Evolutionary conservation across 2,888 invertebrate species (phyloP), one percentile per base, ranked within the genome.

Genomic region (Drosophila multiciliata): DNA sequence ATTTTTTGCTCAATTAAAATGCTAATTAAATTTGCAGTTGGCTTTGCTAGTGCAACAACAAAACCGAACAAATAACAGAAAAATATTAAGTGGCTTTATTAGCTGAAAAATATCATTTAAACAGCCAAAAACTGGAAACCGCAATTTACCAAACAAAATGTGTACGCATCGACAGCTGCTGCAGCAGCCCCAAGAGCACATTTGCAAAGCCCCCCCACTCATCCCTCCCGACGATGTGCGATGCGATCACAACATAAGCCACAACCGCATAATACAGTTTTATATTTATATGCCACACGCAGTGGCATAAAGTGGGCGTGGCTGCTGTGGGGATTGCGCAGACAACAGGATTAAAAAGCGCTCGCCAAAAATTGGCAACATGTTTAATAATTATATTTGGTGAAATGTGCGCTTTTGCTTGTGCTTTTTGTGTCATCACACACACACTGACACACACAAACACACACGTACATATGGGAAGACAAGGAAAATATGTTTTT

Each of bases 271-370:
- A 84, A 89, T 89, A 82, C 65, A 89, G 74, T 87, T 87, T 89
- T 80, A 87, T 89, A 87, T 89, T 84, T 79, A 81, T 85, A 62
- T 71, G 60, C 66, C 69, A 71, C 66, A 62, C 52, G 59, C 65
- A 55, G 42, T 61, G 60, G 36, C 48, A 53, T 20, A 36, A 23
- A n/a, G 48, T 60, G 66, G 65, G 72, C 54, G 72, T 71, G 72
- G 65, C 71, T 65, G 80, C 62, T 62, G 72, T 79, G 80, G 71
- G 80, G 76, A 45, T 38, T 65, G 74, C 53, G 80, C 89, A 86
- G 89, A 86, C 89, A 89, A 89, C 82, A 78, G 89, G 89, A 86
- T 89, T 86, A 86, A 86, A 86, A 86, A 86, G 89, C 87, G 87
- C 87, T 87, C 89, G 82, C 57, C 57, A 87, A 89, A 85, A 86